These are phyloP conservation scores for Rhinogobio ventralis DNA, from an alignment of 2,797 vertebrate genomes.

Conservation along the genomic window DNA sequence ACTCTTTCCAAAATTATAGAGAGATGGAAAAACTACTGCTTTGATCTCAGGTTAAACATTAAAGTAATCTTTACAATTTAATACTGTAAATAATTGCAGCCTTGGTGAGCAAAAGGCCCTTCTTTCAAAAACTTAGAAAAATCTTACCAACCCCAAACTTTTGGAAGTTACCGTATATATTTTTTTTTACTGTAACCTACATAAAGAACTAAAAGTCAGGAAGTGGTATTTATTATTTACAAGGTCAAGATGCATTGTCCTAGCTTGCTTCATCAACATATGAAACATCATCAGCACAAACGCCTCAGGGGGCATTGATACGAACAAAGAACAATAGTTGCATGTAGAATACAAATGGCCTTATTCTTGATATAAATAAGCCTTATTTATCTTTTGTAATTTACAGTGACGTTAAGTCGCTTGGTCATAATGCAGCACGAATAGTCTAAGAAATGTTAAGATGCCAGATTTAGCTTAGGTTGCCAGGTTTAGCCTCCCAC, in stretches of 20 bases:
- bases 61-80: too few species aligned
- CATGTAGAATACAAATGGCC: slow-evolving; percentile 47
- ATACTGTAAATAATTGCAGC: background rate
- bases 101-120: background rate
- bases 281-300: slow-evolving; percentile 53
- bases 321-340: slow-evolving; percentile 53
- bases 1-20: background rate
- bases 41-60: background rate
- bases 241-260: slow-evolving; percentile 58
- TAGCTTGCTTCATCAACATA: slow-evolving; percentile 56
- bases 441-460: slow-evolving; percentile 67
- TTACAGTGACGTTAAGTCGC: slow-evolving; percentile 35
- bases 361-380: slow-evolving; percentile 13
- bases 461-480: slow-evolving; percentile 70
- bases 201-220: slow-evolving; percentile 21
- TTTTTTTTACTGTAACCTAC: slow-evolving; percentile 30
- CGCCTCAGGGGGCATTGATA: slow-evolving; percentile 45
- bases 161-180: background rate
- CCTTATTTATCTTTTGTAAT: slow-evolving; percentile 12
- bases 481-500: slow-evolving; percentile 79
- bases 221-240: slow-evolving; percentile 46
- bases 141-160: background rate
- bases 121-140: background rate
- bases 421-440: slow-evolving; percentile 37
- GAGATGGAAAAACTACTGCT: background rate